These are phyloP conservation scores for Bombus polaris DNA, from an alignment of 1,140 invertebrate species.

Conservation along the genomic window DNA sequence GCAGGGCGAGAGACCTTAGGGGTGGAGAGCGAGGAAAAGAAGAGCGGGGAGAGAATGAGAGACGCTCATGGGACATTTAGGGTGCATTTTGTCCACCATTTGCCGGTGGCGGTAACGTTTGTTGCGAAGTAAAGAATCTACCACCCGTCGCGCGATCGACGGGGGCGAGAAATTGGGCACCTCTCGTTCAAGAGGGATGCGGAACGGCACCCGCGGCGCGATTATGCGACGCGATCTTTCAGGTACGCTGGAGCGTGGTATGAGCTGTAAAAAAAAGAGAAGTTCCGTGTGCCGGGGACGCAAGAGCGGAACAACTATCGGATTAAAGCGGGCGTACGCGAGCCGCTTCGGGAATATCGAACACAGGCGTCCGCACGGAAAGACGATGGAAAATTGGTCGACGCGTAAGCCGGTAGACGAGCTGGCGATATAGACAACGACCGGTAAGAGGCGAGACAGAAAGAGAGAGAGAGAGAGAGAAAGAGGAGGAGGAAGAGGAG, in stretches of 20 bases:
- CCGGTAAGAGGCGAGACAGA: background rate
- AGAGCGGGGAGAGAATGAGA: constrained; percentile 37
- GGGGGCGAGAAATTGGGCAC: constrained; percentile 79
- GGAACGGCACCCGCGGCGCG: constrained; percentile 77
- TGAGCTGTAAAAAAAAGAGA: constrained; percentile 13
- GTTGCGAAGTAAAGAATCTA: constrained; percentile 51
- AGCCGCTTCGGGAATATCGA: background rate
- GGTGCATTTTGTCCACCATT: constrained; percentile 48
- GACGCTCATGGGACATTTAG: constrained; percentile 28
- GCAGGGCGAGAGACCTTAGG: constrained; percentile 28
- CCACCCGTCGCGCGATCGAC: constrained; percentile 73
- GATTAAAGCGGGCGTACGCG: constrained; percentile 16
- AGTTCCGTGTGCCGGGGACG: background rate
- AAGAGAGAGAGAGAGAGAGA: background rate
- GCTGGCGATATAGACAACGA: background rate
- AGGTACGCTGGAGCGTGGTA: constrained; percentile 58
- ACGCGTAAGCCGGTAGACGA: background rate
- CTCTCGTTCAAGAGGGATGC: constrained; percentile 61
- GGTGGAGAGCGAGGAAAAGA: background rate
- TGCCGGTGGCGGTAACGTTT: constrained; percentile 43
- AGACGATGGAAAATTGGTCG: constrained; percentile 21
- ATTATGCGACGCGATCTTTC: constrained; percentile 70
- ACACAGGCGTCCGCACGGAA: background rate
- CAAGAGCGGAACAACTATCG: constrained; percentile 17
- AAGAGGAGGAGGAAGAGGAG: background rate